Percentiles rank a stretch among this genome's conserved stretches.
These are phyloP conservation scores for Drosophila grimshawi DNA, from an alignment of 1,140 invertebrate species.

Conservation along the genomic window DNA sequence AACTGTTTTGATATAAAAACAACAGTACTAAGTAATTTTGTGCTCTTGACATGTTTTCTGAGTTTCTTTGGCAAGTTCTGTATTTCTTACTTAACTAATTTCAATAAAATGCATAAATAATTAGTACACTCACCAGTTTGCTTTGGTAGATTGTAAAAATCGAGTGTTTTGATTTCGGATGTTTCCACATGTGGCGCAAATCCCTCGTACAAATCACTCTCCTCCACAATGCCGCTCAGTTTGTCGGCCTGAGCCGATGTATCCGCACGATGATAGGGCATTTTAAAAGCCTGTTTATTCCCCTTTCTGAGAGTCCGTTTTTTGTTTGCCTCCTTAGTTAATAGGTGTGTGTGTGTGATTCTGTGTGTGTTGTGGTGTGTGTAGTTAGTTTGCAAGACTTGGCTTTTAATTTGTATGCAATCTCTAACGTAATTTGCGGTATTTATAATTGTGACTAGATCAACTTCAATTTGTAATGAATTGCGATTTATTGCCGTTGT, in stretches of 20 bases:
- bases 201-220: constrained; percentile 89
- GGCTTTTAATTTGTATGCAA: constrained; percentile 15
- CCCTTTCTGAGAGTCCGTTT: neutral
- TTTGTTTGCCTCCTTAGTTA: constrained; percentile 4
- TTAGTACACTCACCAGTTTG: constrained; percentile 68
- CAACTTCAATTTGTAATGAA: constrained; percentile 12
- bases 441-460: constrained; percentile 3
- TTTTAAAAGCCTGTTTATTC: constrained; percentile 70
- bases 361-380: neutral
- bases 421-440: constrained; percentile 7
- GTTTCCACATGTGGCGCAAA: constrained; percentile 91
- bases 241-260: constrained; percentile 81
- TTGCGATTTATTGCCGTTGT: constrained; percentile 31
- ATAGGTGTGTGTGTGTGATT: neutral
- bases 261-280: constrained; percentile 82
- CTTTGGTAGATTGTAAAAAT: constrained; percentile 84
- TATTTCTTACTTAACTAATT: neutral
- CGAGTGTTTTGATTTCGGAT: constrained; percentile 87
- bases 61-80: no score
- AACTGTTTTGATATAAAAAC: no score
- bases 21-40: no score
- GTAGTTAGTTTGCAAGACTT: constrained; percentile 13
- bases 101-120: neutral
- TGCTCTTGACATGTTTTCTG: no score
- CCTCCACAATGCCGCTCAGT: constrained; percentile 88